These are phyloP conservation scores for Malurus melanocephalus DNA, from an alignment of 2,113 vertebrate species.

Conservation along the genomic window DNA sequence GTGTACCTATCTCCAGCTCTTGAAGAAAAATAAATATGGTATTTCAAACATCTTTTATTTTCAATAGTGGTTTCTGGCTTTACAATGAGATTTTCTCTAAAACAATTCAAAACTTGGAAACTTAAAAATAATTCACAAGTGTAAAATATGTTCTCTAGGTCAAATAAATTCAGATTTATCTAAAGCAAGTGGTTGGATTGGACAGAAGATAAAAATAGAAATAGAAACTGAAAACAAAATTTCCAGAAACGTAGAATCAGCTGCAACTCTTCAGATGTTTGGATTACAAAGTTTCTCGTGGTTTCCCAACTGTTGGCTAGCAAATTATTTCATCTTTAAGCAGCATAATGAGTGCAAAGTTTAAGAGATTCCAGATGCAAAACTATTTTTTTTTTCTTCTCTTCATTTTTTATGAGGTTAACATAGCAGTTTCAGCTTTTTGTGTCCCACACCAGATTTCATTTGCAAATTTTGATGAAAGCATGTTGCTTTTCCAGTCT, in stretches of 20 bases:
- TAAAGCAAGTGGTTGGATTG: neutral
- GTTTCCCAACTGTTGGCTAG: neutral
- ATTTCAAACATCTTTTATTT: neutral
- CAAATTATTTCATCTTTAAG: neutral
- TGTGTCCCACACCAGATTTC: neutral
- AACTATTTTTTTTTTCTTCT: neutral
- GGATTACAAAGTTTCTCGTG: neutral
- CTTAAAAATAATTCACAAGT: neutral
- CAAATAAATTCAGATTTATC: neutral
- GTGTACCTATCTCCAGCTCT: neutral
- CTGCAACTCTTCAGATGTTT: neutral
- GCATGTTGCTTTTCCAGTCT: accelerated
- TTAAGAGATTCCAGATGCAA: neutral
- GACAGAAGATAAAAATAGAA: neutral
- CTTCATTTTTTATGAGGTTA: neutral
- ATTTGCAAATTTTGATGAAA: neutral
- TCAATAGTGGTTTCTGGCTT: accelerated
- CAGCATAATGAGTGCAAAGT: neutral
- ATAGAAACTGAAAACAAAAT: neutral
- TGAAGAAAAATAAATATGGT: neutral
- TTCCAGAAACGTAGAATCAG: neutral
- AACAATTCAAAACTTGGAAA: neutral
- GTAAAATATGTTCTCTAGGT: neutral
- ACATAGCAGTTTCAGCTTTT: neutral
- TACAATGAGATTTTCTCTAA: neutral